phyloP scores from a whole-genome alignment of 1,140 invertebrate genomes.

The Spodoptera litura region DNA sequence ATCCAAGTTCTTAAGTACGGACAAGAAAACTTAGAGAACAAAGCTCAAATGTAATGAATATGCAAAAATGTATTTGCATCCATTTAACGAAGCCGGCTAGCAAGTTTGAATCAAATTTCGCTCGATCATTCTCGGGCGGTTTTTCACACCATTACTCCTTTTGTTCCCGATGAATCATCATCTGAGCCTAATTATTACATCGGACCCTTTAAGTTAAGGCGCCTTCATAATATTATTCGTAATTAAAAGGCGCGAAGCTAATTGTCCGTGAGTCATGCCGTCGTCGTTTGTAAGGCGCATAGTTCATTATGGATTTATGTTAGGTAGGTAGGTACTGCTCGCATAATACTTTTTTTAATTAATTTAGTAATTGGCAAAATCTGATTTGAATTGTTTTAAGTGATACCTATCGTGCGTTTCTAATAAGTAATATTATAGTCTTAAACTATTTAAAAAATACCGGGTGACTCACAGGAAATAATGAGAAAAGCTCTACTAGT shows the following conservation, averaged over 20 bases:
- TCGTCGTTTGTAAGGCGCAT: constrained; percentile 59
- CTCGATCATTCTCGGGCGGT: constrained; percentile 52
- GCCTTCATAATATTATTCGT: constrained; percentile 72
- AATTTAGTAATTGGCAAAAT: no score
- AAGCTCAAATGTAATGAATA: constrained; percentile 32
- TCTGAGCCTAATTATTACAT: constrained; percentile 75
- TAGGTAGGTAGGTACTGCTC: constrained; percentile 16
- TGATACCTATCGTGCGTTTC: no score
- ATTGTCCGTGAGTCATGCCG: constrained; percentile 71
- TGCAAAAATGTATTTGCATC: constrained; percentile 39
- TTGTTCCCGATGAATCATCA: constrained; percentile 69
- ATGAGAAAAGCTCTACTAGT: no score
- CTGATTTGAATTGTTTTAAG: no score
- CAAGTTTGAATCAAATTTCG: constrained; percentile 40
- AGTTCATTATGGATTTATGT: constrained; percentile 58
- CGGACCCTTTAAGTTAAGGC: constrained; percentile 65
- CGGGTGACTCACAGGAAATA: no score
- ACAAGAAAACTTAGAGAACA: constrained; percentile 33
- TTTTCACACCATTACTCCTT: constrained; percentile 77
- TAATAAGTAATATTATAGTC: no score
- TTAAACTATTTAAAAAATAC: no score
- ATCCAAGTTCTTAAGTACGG: constrained; percentile 16
- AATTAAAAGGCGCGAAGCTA: constrained; percentile 74
- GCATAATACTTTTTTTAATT: neutral
- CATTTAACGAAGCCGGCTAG: constrained; percentile 22